phyloP scores from a whole-genome alignment of 1,140 invertebrate genomes.

The Homalodisca vitripennis region DNA sequence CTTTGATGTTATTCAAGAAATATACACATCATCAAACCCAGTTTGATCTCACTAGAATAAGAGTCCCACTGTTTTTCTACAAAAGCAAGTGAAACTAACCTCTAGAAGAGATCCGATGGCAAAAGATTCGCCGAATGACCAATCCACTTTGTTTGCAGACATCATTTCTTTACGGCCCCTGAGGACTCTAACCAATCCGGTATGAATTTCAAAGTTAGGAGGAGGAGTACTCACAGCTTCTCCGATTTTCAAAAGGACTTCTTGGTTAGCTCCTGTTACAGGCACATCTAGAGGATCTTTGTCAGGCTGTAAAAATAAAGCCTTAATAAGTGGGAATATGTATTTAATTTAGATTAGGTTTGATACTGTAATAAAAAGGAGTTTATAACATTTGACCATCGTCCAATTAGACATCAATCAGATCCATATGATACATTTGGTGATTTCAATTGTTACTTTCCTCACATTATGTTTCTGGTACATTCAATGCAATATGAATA shows the following conservation, averaged over 20 bases:
- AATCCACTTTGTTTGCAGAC: constrained; percentile 67
- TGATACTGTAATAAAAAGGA: not conserved
- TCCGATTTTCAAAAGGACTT: constrained; percentile 65
- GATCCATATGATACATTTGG: no score
- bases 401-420: no score
- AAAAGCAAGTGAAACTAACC: constrained; percentile 46
- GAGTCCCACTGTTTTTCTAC: no score
- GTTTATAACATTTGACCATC: no score
- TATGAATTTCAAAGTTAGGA: constrained; percentile 64
- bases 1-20: not conserved
- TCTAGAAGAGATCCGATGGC: constrained; percentile 76
- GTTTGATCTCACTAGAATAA: no score
- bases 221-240: constrained; percentile 65
- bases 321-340: not conserved
- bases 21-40: not conserved
- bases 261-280: constrained; percentile 66
- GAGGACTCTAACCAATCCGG: constrained; percentile 58
- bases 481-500: no score
- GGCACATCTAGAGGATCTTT: constrained; percentile 58
- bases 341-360: not conserved
- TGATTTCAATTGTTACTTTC: no score
- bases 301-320: constrained; percentile 43
- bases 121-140: constrained; percentile 81
- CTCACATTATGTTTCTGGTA: no score
- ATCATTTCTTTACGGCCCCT: constrained; percentile 66